Conservation (phyloP, 2,113 vertebrate genomes). For the Brachypodius melanocephalos region DNA sequence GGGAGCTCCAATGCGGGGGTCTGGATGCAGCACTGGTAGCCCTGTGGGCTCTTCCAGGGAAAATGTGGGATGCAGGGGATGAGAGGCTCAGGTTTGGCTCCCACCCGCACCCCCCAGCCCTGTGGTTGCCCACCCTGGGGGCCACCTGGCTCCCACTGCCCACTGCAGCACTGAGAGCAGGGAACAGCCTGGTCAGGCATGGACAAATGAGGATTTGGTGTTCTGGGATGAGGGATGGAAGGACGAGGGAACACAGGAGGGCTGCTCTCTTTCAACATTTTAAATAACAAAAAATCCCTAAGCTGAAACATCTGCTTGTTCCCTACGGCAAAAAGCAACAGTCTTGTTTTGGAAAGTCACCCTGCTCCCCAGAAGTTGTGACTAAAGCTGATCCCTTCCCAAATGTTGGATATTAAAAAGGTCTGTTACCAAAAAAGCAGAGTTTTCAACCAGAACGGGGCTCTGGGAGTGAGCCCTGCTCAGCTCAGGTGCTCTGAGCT, state of each 20-base stretch:
- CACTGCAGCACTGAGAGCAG: fast-evolving
- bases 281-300: not conserved
- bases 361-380: not conserved
- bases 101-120: not conserved
- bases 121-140: not conserved
- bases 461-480: not conserved
- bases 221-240: fast-evolving
- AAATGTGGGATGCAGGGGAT: not conserved
- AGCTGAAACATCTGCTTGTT: not conserved
- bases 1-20: not conserved
- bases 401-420: not conserved
- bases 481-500: not conserved
- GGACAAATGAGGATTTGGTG: not conserved
- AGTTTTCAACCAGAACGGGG: not conserved
- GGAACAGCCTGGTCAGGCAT: not conserved
- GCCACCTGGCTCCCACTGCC: not conserved
- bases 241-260: not conserved
- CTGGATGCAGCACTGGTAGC: not conserved
- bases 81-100: not conserved
- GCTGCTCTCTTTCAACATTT: not conserved
- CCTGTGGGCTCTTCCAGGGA: not conserved
- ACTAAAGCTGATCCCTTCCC: not conserved
- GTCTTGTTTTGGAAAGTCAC: not conserved
- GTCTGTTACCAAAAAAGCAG: not conserved
- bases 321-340: not conserved